These are phyloP conservation scores for Glossophaga mutica DNA, from an alignment of 2,797 vertebrate species.

Conservation along the genomic window DNA sequence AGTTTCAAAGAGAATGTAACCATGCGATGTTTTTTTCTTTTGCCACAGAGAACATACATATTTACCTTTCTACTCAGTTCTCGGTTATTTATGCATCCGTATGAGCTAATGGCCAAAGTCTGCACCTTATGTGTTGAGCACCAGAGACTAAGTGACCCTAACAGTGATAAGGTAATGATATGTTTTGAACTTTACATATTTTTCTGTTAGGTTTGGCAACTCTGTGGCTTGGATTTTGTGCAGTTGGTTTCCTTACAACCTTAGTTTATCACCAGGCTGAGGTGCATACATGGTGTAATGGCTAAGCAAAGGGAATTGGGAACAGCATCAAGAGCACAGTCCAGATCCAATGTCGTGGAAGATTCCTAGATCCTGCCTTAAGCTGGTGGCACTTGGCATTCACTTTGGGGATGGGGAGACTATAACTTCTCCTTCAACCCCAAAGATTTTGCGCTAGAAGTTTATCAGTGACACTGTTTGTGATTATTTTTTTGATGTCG, in stretches of 20 bases:
- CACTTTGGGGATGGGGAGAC: rapidly evolving
- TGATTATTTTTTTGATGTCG: not conserved
- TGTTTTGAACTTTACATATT: not conserved
- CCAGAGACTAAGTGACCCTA: constrained; percentile 87
- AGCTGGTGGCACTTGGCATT: not conserved
- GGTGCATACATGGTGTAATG: not conserved
- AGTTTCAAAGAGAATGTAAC: not conserved
- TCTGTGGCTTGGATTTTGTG: not conserved
- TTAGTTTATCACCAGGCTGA: not conserved
- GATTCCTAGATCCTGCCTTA: not conserved
- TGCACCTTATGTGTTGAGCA: constrained; percentile 91
- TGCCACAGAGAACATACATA: constrained; percentile 91
- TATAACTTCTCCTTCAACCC: not conserved
- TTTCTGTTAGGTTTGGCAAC: not conserved
- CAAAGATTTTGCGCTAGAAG: not conserved
- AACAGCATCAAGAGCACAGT: not conserved
- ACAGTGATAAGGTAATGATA: constrained; percentile 89
- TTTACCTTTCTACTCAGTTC: constrained; percentile 97
- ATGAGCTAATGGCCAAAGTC: constrained; percentile 93
- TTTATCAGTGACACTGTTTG: not conserved
- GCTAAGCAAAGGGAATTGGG: not conserved
- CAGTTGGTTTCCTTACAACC: not conserved
- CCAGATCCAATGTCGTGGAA: not conserved
- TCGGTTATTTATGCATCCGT: constrained; percentile 92
- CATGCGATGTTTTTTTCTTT: not conserved